Evolutionary conservation across 1,140 invertebrate species (phyloP).

Genomic region (Euura lappo): DNA sequence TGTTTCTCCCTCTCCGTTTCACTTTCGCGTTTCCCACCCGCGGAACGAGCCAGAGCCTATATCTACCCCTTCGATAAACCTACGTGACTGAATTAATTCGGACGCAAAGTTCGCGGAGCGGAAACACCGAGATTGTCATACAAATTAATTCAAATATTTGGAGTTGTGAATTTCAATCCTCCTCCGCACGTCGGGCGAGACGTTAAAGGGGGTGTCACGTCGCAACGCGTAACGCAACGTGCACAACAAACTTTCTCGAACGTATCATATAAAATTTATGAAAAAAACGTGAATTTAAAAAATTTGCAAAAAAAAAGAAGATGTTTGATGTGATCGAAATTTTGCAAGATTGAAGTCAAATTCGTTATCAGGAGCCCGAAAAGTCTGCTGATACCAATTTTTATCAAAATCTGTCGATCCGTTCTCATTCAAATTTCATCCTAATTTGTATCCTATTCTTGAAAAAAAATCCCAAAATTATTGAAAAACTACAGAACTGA

Average conservation of each 20-base stretch:
- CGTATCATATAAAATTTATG: neutral
- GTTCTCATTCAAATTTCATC: too few relatives aligned
- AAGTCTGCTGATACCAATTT: too few relatives aligned
- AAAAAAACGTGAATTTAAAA: neutral
- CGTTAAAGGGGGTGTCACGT: neutral
- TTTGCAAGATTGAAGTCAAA: too few relatives aligned
- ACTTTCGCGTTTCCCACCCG: neutral
- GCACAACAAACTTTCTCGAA: neutral
- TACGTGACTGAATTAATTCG: conserved; percentile 11
- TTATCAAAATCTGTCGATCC: too few relatives aligned
- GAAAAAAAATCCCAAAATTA: too few relatives aligned
- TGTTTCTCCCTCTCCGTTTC: neutral
- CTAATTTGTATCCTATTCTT: too few relatives aligned
- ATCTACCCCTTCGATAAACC: conserved; percentile 9
- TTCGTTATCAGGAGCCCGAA: too few relatives aligned
- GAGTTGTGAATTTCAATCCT: conserved; percentile 8
- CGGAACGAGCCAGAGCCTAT: neutral
- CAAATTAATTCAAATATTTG: conserved; percentile 20
- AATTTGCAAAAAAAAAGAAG: neutral
- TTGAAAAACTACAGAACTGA: too few relatives aligned
- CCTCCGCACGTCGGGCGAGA: neutral
- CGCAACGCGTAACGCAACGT: neutral
- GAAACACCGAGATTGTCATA: conserved; percentile 13
- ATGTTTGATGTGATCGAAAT: too few relatives aligned
- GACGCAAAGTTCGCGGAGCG: neutral